Evolutionary conservation across 1,140 invertebrate genomes (phyloP).

Genomic region (Triops longicaudatus): DNA sequence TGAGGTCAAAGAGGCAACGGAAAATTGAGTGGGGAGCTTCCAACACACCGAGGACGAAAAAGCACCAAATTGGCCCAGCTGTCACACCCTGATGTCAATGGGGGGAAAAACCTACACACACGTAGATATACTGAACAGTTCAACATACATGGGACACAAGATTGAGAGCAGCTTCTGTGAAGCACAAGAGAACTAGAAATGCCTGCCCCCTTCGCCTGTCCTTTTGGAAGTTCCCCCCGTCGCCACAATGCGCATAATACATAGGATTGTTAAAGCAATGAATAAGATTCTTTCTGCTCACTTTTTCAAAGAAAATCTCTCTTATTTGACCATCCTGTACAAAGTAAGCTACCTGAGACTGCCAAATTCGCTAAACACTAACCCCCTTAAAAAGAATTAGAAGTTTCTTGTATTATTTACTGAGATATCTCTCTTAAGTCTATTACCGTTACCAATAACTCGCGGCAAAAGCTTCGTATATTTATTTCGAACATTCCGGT

Average conservation of each 20-base stretch:
- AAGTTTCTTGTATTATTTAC: background rate
- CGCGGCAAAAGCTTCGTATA: background rate
- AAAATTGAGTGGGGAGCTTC: background rate
- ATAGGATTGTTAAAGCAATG: background rate
- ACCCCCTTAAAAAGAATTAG: background rate
- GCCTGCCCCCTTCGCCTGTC: background rate
- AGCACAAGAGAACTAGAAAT: slow-evolving; percentile 8
- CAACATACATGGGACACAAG: background rate
- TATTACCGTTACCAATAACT: background rate
- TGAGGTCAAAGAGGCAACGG: slow-evolving; percentile 14
- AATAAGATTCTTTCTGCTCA: slow-evolving; percentile 8
- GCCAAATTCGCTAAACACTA: background rate
- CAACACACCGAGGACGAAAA: background rate
- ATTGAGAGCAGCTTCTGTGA: background rate
- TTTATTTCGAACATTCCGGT: background rate
- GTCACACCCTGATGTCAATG: slow-evolving; percentile 5
- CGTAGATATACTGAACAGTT: background rate
- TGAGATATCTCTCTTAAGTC: background rate
- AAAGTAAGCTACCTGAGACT: background rate
- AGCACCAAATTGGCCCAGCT: background rate
- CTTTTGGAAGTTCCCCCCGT: background rate
- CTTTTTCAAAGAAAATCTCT: background rate
- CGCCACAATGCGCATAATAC: background rate
- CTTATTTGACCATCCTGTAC: background rate
- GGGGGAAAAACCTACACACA: background rate